phyloP scores from a whole-genome alignment of 1,140 invertebrate genomes.

The Latrodectus geometricus region DNA sequence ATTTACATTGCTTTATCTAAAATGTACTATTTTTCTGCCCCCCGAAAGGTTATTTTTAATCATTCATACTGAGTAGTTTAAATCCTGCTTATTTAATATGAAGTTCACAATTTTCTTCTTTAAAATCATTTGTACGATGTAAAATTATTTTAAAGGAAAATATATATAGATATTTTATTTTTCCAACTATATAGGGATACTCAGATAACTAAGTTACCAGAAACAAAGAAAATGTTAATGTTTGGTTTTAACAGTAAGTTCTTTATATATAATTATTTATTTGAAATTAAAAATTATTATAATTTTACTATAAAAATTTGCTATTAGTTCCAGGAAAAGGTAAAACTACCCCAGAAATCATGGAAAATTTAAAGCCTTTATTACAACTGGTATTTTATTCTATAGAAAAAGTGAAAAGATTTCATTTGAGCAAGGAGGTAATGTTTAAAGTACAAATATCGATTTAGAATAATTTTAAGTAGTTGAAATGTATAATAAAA shows the following conservation, averaged over 20 bases:
- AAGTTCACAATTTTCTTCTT: not conserved
- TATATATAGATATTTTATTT: constrained; percentile 1
- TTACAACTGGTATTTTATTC: constrained; percentile 90
- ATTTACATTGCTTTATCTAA: too few relatives aligned
- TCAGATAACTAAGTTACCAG: constrained; percentile 74
- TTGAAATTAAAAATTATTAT: not conserved
- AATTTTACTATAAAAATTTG: not conserved
- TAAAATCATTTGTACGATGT: constrained; percentile 3
- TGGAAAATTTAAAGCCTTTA: constrained; percentile 82
- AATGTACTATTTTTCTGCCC: too few relatives aligned
- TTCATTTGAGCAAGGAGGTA: constrained; percentile 92
- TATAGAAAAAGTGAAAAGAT: constrained; percentile 89
- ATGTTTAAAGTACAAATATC: constrained; percentile 13
- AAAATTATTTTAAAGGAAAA: constrained; percentile 1
- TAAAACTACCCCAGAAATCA: constrained; percentile 71
- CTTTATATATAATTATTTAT: not conserved
- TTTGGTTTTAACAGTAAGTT: constrained; percentile 81
- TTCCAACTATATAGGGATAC: constrained; percentile 71
- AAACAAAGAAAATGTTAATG: constrained; percentile 83
- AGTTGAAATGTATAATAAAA: too few relatives aligned
- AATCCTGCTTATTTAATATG: too few relatives aligned
- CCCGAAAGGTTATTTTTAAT: too few relatives aligned
- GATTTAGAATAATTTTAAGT: too few relatives aligned
- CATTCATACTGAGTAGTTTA: too few relatives aligned
- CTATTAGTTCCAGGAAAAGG: constrained; percentile 69